These are phyloP conservation scores for Leptopilina syphax DNA, from an alignment of 2,888 invertebrate species.

Conservation along the genomic window DNA sequence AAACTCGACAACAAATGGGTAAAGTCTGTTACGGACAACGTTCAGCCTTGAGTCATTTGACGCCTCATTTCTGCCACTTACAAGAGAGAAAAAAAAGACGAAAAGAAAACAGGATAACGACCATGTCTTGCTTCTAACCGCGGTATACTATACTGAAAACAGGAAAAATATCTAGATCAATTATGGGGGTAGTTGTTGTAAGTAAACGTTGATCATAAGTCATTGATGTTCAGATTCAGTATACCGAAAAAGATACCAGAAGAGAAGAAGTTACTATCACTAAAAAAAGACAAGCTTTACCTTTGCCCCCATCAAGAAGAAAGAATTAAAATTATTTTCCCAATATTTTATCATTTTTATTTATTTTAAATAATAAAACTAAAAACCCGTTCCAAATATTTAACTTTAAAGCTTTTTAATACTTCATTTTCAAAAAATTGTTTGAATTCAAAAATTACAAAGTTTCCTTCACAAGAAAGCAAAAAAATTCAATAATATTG, in stretches of 20 bases:
- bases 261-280: background rate
- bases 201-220: conserved; percentile 4
- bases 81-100: too few species aligned
- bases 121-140: conserved; percentile 44
- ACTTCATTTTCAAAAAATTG: too few species aligned
- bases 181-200: conserved; percentile 19
- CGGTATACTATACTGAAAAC: background rate
- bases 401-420: too few species aligned
- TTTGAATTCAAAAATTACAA: too few species aligned
- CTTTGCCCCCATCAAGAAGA: too few species aligned
- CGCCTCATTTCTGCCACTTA: conserved; percentile 65
- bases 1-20: conserved; percentile 67
- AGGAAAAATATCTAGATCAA: conserved; percentile 27
- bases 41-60: conserved; percentile 64
- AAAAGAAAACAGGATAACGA: conserved; percentile 63
- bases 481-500: too few species aligned
- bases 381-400: too few species aligned
- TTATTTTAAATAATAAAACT: too few species aligned
- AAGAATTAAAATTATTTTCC: too few species aligned
- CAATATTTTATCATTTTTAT: too few species aligned
- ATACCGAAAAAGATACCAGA: background rate
- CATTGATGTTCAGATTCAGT: background rate
- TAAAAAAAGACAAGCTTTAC: too few species aligned
- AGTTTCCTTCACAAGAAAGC: too few species aligned
- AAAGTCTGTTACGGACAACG: conserved; percentile 62